Evolutionary conservation across 2,888 invertebrate species (phyloP).

Genomic region (Agriotes lineatus): DNA sequence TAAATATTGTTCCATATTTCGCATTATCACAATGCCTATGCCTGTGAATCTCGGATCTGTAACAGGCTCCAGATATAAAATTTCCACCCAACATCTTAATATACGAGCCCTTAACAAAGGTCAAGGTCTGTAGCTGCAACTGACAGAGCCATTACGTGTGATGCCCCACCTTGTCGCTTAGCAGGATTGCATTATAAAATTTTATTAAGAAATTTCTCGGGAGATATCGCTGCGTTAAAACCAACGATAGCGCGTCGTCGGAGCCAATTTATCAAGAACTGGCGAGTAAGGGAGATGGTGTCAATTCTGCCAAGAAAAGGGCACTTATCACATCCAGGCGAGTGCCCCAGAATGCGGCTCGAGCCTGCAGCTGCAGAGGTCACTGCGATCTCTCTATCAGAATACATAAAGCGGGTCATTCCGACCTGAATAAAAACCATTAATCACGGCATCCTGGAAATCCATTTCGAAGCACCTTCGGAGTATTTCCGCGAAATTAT

Average conservation of each 20-base stretch:
- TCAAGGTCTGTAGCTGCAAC: too few relatives aligned
- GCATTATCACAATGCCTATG: too few relatives aligned
- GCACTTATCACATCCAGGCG: conserved; percentile 34
- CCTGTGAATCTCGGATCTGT: too few relatives aligned
- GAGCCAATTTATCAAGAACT: conserved; percentile 31
- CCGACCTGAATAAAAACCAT: conserved; percentile 17
- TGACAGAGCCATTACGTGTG: too few relatives aligned
- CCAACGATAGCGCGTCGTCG: conserved; percentile 1
- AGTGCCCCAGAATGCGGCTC: conserved; percentile 19
- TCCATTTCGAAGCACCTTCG: conserved; percentile 11
- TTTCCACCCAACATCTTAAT: too few relatives aligned
- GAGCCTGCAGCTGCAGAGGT: conserved; percentile 17
- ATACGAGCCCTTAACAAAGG: too few relatives aligned
- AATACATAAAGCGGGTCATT: conserved; percentile 20
- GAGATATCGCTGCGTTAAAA: not conserved
- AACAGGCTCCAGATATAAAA: too few relatives aligned
- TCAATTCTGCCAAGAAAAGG: conserved; percentile 27
- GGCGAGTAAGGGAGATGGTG: conserved; percentile 30
- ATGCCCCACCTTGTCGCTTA: too few relatives aligned
- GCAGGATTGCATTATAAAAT: not conserved
- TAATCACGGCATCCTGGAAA: conserved; percentile 13
- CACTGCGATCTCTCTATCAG: conserved; percentile 17
- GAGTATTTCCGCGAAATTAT: conserved; percentile 12
- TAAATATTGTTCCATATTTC: too few relatives aligned
- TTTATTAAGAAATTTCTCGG: conserved; percentile 1